Evolutionary conservation across 2,797 vertebrate genomes (phyloP).

Genomic region (Acestrorhynchus altus): DNA sequence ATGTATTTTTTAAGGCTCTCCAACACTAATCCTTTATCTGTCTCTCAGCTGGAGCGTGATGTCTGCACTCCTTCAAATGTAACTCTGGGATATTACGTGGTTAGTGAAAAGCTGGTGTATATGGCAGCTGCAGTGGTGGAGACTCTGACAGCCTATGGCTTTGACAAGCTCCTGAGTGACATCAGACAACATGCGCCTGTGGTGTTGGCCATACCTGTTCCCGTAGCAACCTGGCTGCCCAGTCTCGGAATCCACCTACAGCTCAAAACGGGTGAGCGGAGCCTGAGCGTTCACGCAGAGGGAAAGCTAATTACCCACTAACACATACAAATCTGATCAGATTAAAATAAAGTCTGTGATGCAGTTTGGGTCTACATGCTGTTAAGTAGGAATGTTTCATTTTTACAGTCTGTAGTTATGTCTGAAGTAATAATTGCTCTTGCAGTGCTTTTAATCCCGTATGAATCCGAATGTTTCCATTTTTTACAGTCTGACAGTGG

Average conservation of each 20-base stretch:
- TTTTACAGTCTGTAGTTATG: neutral
- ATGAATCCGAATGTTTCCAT: too few relatives aligned
- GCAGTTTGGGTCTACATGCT: neutral
- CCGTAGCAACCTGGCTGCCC: slow-evolving; percentile 85
- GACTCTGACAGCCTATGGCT: slow-evolving; percentile 82
- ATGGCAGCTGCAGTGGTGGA: slow-evolving; percentile 84
- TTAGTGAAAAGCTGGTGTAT: slow-evolving; percentile 82
- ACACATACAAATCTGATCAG: too few relatives aligned
- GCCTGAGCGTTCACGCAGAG: neutral
- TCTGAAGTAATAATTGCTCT: neutral
- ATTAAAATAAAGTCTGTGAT: too few relatives aligned
- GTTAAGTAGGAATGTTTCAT: too few relatives aligned
- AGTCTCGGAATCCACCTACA: slow-evolving; percentile 85
- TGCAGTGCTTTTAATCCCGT: neutral
- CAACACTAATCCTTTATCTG: neutral
- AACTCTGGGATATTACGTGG: slow-evolving; percentile 90
- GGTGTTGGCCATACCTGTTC: slow-evolving; percentile 85
- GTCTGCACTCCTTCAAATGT: slow-evolving; percentile 83
- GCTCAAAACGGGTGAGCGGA: slow-evolving; percentile 89
- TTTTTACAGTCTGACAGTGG: neutral
- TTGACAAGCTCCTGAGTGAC: slow-evolving; percentile 86
- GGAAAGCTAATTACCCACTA: neutral
- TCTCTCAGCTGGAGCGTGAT: slow-evolving; percentile 75
- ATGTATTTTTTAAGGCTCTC: neutral
- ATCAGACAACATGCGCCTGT: slow-evolving; percentile 83